Evolutionary conservation across 2,888 invertebrate genomes (phyloP), one percentile per base, ranked within the genome.

Genomic region (Heteromyza rotundicornis): DNA sequence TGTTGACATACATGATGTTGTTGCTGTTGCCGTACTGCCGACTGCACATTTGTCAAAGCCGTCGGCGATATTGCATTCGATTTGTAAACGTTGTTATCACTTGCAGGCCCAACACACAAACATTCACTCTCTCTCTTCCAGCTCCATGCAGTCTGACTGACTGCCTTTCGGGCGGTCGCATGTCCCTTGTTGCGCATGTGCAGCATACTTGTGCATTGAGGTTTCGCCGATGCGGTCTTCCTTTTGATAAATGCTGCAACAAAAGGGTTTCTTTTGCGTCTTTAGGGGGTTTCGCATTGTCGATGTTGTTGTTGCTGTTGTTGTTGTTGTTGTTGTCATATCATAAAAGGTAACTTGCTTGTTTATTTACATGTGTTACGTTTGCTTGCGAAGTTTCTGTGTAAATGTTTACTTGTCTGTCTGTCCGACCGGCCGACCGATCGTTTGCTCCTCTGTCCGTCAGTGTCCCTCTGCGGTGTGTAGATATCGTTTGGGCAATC

Each of bases 71-170:
- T 59, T 64, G 52, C 62, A 72, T 75, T 76, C 78, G 78, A 78
- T 75, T 75, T 78, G 78, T 78, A 78, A 76, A 76, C 70, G 71
- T 75, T 70, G 74, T 75, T 78, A 78, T 76, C 77, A 77, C 69
- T 65, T 64, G 65, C 20, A 24, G 56, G 2, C n/a, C 52, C 57
- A 63, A 57, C 54, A 53, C 57, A 51, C 65, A 40, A 3, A 7
- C 40, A 40, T 3, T 40, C 3, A 7, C n/a, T n/a, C 3, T 40
- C 40, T n/a, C 10, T n/a, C 40, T n/a, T 5, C 32, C 32, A 32
- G 32, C 32, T 40, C 19, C 47, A 14, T 47, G 12, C 8, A 2
- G 47, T 20, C 20, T 47, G 47, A 7, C 20, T 17, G 19, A 47
- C 20, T 47, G 47, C 14, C 47, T 17, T 2, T 14, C 8, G 17